These are phyloP conservation scores for Lonchura striata DNA, from an alignment of 2,113 vertebrate genomes.

Conservation along the genomic window DNA sequence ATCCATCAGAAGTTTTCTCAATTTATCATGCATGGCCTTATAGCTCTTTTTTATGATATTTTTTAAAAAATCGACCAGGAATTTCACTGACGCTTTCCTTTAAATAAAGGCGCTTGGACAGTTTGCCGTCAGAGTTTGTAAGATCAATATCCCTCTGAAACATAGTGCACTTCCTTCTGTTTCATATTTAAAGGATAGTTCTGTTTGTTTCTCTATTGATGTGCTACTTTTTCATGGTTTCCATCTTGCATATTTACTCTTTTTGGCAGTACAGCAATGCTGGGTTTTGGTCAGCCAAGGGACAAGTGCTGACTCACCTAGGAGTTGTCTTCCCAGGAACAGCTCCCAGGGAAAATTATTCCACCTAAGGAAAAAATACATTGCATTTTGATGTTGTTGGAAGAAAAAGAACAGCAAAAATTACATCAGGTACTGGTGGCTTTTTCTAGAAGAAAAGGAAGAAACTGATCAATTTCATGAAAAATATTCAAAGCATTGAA, in stretches of 20 bases:
- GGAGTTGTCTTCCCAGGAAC: background rate
- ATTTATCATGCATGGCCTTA: background rate
- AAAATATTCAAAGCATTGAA: background rate
- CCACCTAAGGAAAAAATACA: background rate
- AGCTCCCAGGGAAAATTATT: background rate
- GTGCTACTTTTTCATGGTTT: background rate
- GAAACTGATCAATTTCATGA: background rate
- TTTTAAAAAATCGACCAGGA: background rate
- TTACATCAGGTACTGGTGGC: background rate
- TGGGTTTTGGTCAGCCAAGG: background rate
- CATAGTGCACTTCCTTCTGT: background rate
- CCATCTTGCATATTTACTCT: background rate
- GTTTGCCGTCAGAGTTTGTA: background rate
- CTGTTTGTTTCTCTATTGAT: background rate
- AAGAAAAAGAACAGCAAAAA: background rate
- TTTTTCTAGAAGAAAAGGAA: background rate
- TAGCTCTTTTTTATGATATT: background rate
- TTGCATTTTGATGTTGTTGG: background rate
- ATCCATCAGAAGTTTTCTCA: slow-evolving; percentile 26
- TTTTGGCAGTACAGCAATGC: background rate
- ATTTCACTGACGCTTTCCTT: background rate
- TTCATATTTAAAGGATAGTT: slow-evolving; percentile 20
- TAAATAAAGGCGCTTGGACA: background rate
- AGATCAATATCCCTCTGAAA: slow-evolving; percentile 36
- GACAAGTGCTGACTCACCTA: background rate